phyloP scores from a whole-genome alignment of 1,140 invertebrate genomes.

The Drosophila suzukii region DNA sequence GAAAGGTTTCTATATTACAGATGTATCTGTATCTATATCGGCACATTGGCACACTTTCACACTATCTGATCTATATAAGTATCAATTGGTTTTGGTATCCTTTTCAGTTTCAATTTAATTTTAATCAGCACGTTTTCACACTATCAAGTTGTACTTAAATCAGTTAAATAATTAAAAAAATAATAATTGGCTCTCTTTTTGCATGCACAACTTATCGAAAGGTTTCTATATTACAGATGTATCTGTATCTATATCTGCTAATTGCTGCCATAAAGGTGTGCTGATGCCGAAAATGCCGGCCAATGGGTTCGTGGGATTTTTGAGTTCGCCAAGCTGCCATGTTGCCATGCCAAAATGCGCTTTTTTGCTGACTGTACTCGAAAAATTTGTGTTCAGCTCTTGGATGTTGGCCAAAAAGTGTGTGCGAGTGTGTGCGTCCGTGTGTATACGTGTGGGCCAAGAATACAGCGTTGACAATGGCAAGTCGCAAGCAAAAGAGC shows the following conservation, averaged over 20 bases:
- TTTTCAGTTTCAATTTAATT: background rate
- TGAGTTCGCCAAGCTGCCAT: conserved; percentile 4
- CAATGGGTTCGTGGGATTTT: conserved; percentile 32
- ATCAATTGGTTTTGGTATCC: background rate
- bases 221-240: too few relatives aligned
- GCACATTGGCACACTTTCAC: background rate
- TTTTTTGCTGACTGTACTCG: conserved; percentile 80
- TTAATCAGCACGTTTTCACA: background rate
- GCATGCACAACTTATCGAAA: too few relatives aligned
- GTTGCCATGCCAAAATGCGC: conserved; percentile 43
- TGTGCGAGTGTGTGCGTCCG: conserved; percentile 11
- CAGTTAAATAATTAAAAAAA: too few relatives aligned
- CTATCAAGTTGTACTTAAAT: background rate
- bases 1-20: too few relatives aligned
- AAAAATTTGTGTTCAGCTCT: conserved; percentile 65
- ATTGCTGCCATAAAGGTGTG: conserved; percentile 46
- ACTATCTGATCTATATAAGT: too few relatives aligned
- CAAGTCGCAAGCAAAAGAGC: conserved; percentile 31
- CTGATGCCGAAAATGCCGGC: background rate
- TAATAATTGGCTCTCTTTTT: too few relatives aligned
- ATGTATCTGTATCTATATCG: background rate
- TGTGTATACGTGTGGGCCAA: conserved; percentile 43
- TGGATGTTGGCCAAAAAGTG: conserved; percentile 64
- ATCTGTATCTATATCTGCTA: conserved; percentile 22
- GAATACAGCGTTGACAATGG: conserved; percentile 72